phyloP scores from a whole-genome alignment of 2,888 invertebrate genomes.

The Dynastes maya region DNA sequence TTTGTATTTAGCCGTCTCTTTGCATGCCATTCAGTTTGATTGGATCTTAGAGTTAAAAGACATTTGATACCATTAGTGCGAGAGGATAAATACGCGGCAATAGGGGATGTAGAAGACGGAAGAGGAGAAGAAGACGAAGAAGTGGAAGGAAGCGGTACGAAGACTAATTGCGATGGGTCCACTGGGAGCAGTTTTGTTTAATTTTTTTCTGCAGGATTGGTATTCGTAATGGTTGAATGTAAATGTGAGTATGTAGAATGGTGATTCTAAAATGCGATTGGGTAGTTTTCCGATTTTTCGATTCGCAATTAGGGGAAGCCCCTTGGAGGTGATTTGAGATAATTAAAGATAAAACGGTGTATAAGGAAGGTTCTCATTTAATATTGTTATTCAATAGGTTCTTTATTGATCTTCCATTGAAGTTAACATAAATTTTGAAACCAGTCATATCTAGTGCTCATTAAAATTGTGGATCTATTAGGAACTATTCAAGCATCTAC shows the following conservation, averaged over 20 bases:
- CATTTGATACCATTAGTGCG: constrained; percentile 57
- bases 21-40: constrained; percentile 58
- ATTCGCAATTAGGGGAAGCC: constrained; percentile 33
- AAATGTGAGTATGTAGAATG: neutral
- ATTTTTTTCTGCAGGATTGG: constrained; percentile 41
- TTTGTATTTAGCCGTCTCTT: constrained; percentile 45
- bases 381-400: neutral
- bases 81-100: constrained; percentile 19
- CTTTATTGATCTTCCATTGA: no score
- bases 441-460: no score
- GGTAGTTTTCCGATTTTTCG: constrained; percentile 26
- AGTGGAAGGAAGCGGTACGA: constrained; percentile 12
- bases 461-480: no score
- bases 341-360: constrained; percentile 4
- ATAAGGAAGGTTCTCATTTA: neutral
- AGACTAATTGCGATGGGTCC: constrained; percentile 58
- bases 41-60: constrained; percentile 59
- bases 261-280: neutral
- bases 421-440: no score
- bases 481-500: no score
- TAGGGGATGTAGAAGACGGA: neutral
- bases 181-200: constrained; percentile 58
- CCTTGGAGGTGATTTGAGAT: neutral
- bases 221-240: neutral
- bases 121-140: constrained; percentile 16